A percentile compares a stretch with the other conserved stretches of the same genome.
Conservation (phyloP, 1,140 invertebrate genomes). For the Phymastichus coffea region DNA sequence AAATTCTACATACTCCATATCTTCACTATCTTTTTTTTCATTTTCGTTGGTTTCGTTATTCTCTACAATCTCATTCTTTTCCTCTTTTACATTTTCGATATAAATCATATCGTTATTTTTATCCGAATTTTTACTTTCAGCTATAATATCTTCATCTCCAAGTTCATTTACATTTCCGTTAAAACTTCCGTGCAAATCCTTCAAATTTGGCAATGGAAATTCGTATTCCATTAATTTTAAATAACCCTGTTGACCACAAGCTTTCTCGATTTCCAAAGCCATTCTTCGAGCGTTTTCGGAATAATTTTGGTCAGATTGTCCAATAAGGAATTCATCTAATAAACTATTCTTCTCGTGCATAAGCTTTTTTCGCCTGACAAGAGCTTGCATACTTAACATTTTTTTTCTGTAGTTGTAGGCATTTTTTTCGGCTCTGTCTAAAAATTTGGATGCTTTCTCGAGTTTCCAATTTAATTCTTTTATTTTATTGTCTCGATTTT, state of each 20-base stretch:
- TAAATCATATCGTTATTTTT: background rate
- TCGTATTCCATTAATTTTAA: conserved; percentile 41
- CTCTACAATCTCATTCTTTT: background rate
- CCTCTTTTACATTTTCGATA: background rate
- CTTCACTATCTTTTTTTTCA: conserved; percentile 3
- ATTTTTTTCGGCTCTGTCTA: conserved; percentile 50
- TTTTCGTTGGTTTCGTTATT: background rate
- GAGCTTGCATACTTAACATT: conserved; percentile 44
- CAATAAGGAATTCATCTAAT: conserved; percentile 38
- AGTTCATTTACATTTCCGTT: conserved; percentile 15
- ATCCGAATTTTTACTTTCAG: background rate
- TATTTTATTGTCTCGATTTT: conserved; percentile 44
- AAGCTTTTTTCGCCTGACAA: conserved; percentile 41
- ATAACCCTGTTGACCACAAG: conserved; percentile 41
- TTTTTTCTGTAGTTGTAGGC: conserved; percentile 46
- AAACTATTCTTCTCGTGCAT: conserved; percentile 38
- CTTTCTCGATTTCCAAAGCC: conserved; percentile 39
- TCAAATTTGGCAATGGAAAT: conserved; percentile 43
- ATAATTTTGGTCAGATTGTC: conserved; percentile 33
- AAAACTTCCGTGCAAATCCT: conserved; percentile 17
- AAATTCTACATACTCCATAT: conserved; percentile 25
- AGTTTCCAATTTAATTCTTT: conserved; percentile 53
- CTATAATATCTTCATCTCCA: conserved; percentile 2
- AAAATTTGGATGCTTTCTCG: conserved; percentile 48
- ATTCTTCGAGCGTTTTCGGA: conserved; percentile 35